A percentile compares a stretch with the other conserved stretches of the same genome.
Evolutionary conservation across 2,888 invertebrate species (phyloP).

Genomic region (Campaea margaritaria): DNA sequence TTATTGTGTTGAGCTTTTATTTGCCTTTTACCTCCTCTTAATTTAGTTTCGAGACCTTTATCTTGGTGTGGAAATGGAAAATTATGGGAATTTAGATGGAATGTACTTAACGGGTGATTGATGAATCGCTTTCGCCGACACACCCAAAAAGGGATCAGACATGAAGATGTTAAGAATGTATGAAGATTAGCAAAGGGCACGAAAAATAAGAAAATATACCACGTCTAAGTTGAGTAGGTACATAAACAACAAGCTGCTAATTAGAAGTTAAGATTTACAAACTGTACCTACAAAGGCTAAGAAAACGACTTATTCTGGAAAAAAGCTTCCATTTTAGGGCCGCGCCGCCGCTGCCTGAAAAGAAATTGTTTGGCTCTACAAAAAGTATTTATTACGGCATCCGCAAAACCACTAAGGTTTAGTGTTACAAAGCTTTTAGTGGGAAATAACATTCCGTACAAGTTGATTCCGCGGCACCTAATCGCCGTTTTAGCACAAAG

Average conservation of each 20-base stretch:
- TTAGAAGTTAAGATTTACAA: slow-evolving; percentile 18
- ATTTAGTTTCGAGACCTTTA: slow-evolving; percentile 13
- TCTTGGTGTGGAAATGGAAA: slow-evolving; percentile 7
- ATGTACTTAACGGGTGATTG: neutral
- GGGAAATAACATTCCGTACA: slow-evolving; percentile 47
- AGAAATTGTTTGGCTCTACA: slow-evolving; percentile 35
- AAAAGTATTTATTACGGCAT: slow-evolving; percentile 39
- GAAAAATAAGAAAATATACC: neutral
- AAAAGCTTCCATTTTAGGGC: slow-evolving; percentile 26
- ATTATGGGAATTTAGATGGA: slow-evolving; percentile 6
- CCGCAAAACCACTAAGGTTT: slow-evolving; percentile 43
- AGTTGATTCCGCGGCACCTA: slow-evolving; percentile 64
- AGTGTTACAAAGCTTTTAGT: slow-evolving; percentile 55
- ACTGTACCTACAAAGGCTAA: slow-evolving; percentile 2
- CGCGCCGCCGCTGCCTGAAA: slow-evolving; percentile 20
- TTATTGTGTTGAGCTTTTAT: slow-evolving; percentile 33
- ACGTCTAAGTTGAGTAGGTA: neutral
- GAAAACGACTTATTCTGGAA: slow-evolving; percentile 17
- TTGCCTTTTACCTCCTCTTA: slow-evolving; percentile 21
- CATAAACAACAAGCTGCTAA: slow-evolving; percentile 10
- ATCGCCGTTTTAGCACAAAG: slow-evolving; percentile 71
- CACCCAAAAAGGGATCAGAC: no score
- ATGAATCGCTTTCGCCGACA: no score
- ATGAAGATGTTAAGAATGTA: no score
- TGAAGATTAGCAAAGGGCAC: neutral